Evolutionary conservation across 1,140 invertebrate species (phyloP).

Genomic region (Oryctes rhinoceros): DNA sequence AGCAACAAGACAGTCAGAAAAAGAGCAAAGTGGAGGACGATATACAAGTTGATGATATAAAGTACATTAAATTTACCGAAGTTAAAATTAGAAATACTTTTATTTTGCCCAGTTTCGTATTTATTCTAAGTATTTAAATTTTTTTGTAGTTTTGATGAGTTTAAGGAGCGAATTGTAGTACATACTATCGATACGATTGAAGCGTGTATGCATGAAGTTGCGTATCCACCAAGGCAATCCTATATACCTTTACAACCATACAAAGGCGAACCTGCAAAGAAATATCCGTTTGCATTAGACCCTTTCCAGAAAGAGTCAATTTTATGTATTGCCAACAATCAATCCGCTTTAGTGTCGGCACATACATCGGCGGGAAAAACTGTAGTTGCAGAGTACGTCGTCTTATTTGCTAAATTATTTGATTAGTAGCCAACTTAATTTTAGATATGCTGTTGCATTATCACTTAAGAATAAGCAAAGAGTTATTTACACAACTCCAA

Average conservation of each 20-base stretch:
- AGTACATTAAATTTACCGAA: slow-evolving; percentile 50
- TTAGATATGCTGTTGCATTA: slow-evolving; percentile 76
- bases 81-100: neutral
- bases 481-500: slow-evolving; percentile 99
- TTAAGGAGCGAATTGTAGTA: slow-evolving; percentile 77
- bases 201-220: slow-evolving; percentile 93
- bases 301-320: slow-evolving; percentile 99
- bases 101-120: neutral
- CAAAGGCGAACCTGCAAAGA: slow-evolving; percentile 81
- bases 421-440: slow-evolving; percentile 47
- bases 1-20: slow-evolving; percentile 43
- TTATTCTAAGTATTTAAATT: neutral
- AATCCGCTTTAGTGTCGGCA: slow-evolving; percentile 97
- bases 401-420: slow-evolving; percentile 41
- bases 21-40: slow-evolving; percentile 48
- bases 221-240: slow-evolving; percentile 84
- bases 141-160: slow-evolving; percentile 67
- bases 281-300: slow-evolving; percentile 95
- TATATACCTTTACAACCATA: slow-evolving; percentile 77
- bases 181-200: slow-evolving; percentile 89
- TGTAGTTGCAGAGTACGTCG: slow-evolving; percentile 94
- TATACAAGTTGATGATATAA: slow-evolving; percentile 54
- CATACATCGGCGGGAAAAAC: slow-evolving; percentile 99
- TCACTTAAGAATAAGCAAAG: slow-evolving; percentile 78
- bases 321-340: slow-evolving; percentile 96